Percentiles rank a stretch among this genome's conserved stretches.
Conservation (phyloP, 2,113 vertebrate species). For the Zosterops japonicus region DNA sequence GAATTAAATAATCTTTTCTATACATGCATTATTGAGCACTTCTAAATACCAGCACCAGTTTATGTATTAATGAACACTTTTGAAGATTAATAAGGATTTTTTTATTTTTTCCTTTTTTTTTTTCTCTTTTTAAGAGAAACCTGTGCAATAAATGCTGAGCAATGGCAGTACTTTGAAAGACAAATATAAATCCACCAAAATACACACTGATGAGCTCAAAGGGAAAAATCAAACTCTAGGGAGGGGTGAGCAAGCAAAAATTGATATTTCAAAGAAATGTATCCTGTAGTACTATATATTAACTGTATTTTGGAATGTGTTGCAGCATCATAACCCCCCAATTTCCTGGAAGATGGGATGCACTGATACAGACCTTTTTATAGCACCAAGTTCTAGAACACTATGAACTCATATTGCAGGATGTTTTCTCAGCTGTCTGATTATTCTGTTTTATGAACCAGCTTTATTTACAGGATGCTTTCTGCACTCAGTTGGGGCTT, state of each 20-base stretch:
- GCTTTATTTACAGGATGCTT: not conserved
- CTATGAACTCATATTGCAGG: not conserved
- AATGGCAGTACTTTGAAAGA: not conserved
- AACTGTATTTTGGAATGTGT: not conserved
- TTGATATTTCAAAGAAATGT: not conserved
- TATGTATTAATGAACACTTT: not conserved
- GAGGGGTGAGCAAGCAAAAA: not conserved
- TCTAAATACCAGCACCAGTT: not conserved
- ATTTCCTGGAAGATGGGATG: not conserved
- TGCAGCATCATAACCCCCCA: not conserved
- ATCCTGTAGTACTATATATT: not conserved
- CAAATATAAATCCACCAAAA: not conserved
- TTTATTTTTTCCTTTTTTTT: not conserved
- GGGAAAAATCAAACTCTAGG: not conserved
- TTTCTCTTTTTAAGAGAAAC: not conserved
- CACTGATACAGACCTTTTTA: not conserved
- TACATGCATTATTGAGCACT: not conserved
- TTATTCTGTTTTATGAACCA: not conserved
- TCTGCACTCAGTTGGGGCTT: not conserved
- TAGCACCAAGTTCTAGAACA: not conserved
- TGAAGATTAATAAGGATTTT: accelerated
- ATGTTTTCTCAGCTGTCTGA: constrained; percentile 15
- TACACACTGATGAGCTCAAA: not conserved
- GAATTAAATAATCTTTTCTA: not conserved
- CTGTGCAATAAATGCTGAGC: not conserved